phyloP scores from a whole-genome alignment of 2,888 invertebrate genomes.

The Hyposoter dolosus region DNA sequence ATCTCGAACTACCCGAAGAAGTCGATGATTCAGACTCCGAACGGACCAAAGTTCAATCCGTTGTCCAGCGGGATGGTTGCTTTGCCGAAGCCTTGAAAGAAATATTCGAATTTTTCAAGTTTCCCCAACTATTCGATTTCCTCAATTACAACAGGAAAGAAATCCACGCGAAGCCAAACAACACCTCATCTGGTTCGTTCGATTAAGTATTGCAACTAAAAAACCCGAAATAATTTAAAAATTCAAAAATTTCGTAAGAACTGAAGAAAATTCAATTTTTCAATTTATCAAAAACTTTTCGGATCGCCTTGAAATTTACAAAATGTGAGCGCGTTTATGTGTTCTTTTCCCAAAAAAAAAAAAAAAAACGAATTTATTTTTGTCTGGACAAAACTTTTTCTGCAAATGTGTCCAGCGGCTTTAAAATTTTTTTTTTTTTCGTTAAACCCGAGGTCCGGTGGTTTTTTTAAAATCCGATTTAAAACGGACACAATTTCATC shows the following conservation, averaged over 20 bases:
- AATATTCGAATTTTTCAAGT: conserved; percentile 64
- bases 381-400: too few species aligned
- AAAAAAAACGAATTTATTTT: too few species aligned
- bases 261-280: neutral
- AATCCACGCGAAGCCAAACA: conserved; percentile 72
- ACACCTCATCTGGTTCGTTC: conserved; percentile 53
- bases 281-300: neutral
- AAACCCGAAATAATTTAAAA: too few species aligned
- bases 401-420: too few species aligned
- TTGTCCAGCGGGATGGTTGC: neutral
- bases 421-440: too few species aligned
- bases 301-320: too few species aligned
- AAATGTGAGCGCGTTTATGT: neutral
- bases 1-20: neutral
- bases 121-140: conserved; percentile 68
- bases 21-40: neutral
- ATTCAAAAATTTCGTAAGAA: neutral
- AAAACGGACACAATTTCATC: too few species aligned
- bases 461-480: too few species aligned
- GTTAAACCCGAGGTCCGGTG: too few species aligned
- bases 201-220: neutral
- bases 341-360: too few species aligned
- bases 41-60: neutral
- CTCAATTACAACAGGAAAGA: conserved; percentile 71
- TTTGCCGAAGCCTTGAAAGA: conserved; percentile 19